phyloP scores from a whole-genome alignment of 1,140 invertebrate genomes.

The Chironomus tepperi region DNA sequence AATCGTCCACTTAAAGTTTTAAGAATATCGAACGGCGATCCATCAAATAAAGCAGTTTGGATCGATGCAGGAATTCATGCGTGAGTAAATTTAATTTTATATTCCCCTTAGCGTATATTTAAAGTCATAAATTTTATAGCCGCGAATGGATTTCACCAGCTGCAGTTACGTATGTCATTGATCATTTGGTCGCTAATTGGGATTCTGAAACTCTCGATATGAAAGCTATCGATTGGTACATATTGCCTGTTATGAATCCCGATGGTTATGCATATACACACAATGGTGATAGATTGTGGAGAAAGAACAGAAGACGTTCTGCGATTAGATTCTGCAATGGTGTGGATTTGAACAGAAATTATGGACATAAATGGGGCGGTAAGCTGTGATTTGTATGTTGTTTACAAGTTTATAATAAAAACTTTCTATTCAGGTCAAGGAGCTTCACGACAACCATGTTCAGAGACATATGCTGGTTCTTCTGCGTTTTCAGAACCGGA shows the following conservation, averaged over 20 bases:
- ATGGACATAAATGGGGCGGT: conserved; percentile 67
- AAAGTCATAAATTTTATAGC: neutral
- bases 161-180: conserved; percentile 71
- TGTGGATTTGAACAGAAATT: conserved; percentile 76
- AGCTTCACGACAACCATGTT: conserved; percentile 79
- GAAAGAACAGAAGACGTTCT: conserved; percentile 58
- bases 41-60: conserved; percentile 52
- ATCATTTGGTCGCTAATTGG: conserved; percentile 65
- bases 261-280: conserved; percentile 74
- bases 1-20: conserved; percentile 61
- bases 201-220: conserved; percentile 57
- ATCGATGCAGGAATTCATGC: conserved; percentile 77
- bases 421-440: conserved; percentile 44
- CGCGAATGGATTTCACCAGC: conserved; percentile 88
- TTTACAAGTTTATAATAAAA: no score
- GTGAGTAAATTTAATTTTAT: neutral
- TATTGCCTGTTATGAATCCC: conserved; percentile 73
- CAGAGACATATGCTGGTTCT: conserved; percentile 82
- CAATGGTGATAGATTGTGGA: conserved; percentile 64
- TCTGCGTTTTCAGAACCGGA: conserved; percentile 87
- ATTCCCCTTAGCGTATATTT: neutral
- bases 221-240: conserved; percentile 72
- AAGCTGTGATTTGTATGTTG: no score
- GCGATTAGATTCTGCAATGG: conserved; percentile 48
- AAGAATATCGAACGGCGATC: conserved; percentile 56